phyloP scores from a whole-genome alignment of 2,797 vertebrate species.

The Parauchenoglanis punctatus region DNA sequence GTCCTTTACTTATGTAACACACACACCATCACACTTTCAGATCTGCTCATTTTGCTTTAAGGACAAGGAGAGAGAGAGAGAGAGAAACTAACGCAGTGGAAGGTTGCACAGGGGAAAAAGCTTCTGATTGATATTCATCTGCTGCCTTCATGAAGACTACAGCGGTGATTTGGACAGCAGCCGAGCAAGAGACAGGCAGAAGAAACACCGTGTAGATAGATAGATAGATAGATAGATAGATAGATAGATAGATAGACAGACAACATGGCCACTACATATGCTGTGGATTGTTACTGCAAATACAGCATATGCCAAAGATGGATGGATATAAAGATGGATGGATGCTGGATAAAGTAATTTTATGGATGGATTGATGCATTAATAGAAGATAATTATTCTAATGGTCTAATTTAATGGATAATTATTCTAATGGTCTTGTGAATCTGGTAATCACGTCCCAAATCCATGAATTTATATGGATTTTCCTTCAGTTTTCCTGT shows the following conservation, averaged over 20 bases:
- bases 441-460: neutral
- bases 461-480: neutral
- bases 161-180: constrained; percentile 26
- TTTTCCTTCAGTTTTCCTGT: no score
- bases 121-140: constrained; percentile 30
- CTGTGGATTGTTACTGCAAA: neutral
- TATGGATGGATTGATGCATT: neutral
- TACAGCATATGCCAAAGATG: neutral
- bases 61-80: neutral
- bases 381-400: neutral
- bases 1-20: constrained; percentile 11
- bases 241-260: neutral
- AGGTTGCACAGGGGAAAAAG: constrained; percentile 27
- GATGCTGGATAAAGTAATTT: neutral
- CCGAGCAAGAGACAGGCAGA: neutral
- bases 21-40: neutral
- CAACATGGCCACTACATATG: neutral
- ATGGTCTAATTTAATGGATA: neutral
- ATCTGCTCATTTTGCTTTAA: constrained; percentile 11
- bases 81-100: neutral
- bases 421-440: neutral
- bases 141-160: constrained; percentile 31
- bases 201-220: neutral
- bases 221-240: constrained; percentile 8
- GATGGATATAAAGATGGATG: neutral